These are phyloP conservation scores for Plebejus anna DNA, from an alignment of 2,888 invertebrate genomes.

Conservation along the genomic window DNA sequence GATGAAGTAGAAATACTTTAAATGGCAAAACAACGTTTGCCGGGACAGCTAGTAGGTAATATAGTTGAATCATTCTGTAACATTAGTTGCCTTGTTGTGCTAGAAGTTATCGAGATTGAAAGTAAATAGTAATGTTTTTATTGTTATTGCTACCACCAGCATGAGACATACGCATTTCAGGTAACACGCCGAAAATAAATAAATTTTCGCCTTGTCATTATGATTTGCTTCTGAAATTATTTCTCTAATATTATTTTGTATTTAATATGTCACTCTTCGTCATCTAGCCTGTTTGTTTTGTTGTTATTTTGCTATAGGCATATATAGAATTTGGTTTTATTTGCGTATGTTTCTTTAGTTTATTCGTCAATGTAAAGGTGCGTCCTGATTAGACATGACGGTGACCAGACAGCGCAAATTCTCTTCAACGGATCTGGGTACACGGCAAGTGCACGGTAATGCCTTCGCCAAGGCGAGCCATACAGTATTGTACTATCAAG, in stretches of 20 bases:
- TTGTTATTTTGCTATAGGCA: neutral
- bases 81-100: neutral
- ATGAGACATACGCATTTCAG: conserved; percentile 76
- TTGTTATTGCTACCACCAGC: conserved; percentile 74
- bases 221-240: conserved; percentile 28
- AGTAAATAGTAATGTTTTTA: conserved; percentile 47
- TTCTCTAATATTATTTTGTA: neutral
- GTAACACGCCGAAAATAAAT: conserved; percentile 47
- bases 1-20: too few relatives aligned
- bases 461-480: too few relatives aligned
- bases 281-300: neutral
- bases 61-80: neutral
- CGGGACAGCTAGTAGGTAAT: neutral
- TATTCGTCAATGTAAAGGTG: neutral
- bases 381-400: neutral
- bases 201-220: conserved; percentile 12
- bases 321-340: neutral
- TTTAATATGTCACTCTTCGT: neutral
- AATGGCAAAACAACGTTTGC: too few relatives aligned
- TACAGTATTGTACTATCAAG: too few relatives aligned
- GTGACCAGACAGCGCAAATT: neutral
- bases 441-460: too few relatives aligned
- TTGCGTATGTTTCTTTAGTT: neutral
- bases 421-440: too few relatives aligned
- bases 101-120: conserved; percentile 13